Evolutionary conservation across 2,113 vertebrate species (phyloP), one percentile per base, ranked within the genome.

Genomic region (Clarias macrocephalus): DNA sequence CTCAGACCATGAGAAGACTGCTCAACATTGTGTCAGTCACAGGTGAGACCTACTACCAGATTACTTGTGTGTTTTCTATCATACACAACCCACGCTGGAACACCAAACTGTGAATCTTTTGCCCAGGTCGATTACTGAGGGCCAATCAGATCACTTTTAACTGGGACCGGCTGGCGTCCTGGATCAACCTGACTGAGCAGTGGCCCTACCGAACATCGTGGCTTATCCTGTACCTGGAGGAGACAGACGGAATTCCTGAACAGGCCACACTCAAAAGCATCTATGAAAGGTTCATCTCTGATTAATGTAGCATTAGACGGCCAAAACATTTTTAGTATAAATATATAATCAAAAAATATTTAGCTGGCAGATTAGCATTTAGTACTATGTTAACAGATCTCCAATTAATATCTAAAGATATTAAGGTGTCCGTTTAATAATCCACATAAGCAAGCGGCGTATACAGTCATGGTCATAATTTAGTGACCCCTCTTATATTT

Each of bases 111-210:
- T 48, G 30, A 0, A 18, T 54, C 52, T 59, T 59, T 90, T 56
- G 73, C 82, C 88, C 89, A 97, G 98, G 98, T 59, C 95, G 98
- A 65, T 94, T 99, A 76, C 91, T 99, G 86, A 93, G 98, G 93
- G 98, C 98, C 92, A 99, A 99, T 95, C 98, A 99, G 94, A 99
- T 99, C 91, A 95, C 88, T 19, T 99, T 99, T 88, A 98, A 96
- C 85, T 99, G 98, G 98, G 98, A 99, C 88, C 96, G 98, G 3
- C 95, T 99, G 89, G 98, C 97, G 0, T 98, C 97, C 10, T 99
- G 98, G 98, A 99, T 99, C 94, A 99, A 99, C 93, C 94, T 99
- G 86, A 99, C 98, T 0, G 98, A 99, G 91, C 97, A 99, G 93
- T 99, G 98, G 98, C 98, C 98, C 0, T 99, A 99, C 86, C 95